These are phyloP conservation scores for Pluvianellus socialis DNA, from an alignment of 2,113 vertebrate species.

Conservation along the genomic window DNA sequence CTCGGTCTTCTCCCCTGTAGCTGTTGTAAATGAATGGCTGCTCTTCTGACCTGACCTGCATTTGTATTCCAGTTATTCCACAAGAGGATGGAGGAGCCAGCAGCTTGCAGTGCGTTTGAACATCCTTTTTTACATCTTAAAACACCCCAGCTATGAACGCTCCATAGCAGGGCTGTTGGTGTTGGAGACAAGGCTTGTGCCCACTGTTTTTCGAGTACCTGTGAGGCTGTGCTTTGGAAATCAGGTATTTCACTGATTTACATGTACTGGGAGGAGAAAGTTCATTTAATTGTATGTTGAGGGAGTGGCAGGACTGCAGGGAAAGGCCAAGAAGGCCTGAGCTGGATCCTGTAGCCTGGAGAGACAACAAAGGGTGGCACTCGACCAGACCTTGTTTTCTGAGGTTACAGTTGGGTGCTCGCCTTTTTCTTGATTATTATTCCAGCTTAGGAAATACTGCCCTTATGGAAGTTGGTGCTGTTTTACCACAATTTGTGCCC, in stretches of 20 bases:
- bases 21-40: neutral
- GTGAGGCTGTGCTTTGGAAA: neutral
- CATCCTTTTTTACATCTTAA: neutral
- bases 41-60: neutral
- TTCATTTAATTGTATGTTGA: neutral
- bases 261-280: neutral
- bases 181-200: neutral
- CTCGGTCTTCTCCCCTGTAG: neutral
- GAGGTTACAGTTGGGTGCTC: neutral
- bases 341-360: neutral
- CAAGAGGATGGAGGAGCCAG: neutral
- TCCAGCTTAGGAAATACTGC: neutral
- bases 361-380: neutral
- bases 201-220: neutral
- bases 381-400: neutral
- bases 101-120: neutral
- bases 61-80: neutral
- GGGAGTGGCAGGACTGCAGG: neutral
- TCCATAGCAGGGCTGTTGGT: neutral
- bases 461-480: neutral
- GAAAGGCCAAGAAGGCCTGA: neutral
- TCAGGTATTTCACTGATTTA: neutral
- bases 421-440: neutral
- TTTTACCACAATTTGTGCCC: neutral
- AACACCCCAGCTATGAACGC: neutral